Percentiles rank a stretch among this genome's conserved stretches.
Evolutionary conservation across 2,797 vertebrate species (phyloP).

Genomic region (Loris lydekkerianus): DNA sequence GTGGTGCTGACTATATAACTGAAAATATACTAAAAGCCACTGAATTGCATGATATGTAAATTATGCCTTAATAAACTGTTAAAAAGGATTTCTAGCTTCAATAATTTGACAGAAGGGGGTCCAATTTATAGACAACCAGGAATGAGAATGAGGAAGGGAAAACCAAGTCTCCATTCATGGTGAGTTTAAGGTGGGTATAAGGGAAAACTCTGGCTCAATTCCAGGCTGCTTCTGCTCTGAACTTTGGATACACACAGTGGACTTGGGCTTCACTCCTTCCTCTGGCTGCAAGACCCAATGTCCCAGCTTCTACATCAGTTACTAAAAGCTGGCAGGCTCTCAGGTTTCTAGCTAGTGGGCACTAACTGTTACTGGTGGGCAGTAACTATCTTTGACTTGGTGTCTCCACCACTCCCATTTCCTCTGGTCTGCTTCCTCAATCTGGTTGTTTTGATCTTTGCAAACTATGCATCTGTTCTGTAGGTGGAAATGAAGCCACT

Average conservation of each 20-base stretch:
- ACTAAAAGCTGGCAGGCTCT: neutral
- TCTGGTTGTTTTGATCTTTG: neutral
- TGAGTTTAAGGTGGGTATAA: neutral
- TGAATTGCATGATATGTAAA: neutral
- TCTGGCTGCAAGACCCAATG: neutral
- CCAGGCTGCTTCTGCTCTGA: neutral
- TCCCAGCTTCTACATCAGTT: neutral
- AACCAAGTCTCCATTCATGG: neutral
- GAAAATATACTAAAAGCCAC: constrained; percentile 6
- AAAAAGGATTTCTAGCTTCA: neutral
- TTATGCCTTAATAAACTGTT: neutral
- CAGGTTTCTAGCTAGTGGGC: too few relatives aligned
- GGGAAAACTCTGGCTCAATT: neutral
- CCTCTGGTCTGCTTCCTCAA: neutral
- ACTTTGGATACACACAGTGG: neutral
- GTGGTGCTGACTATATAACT: neutral
- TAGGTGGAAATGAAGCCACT: neutral
- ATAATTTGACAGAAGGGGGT: neutral
- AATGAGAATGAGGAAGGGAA: neutral
- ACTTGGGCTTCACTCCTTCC: neutral
- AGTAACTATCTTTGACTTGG: neutral
- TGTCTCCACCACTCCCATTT: neutral
- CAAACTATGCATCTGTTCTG: neutral
- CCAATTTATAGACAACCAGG: too few relatives aligned
- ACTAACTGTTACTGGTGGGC: neutral